Conservation (phyloP, 2,888 invertebrate species). For the Diadromus collaris region DNA sequence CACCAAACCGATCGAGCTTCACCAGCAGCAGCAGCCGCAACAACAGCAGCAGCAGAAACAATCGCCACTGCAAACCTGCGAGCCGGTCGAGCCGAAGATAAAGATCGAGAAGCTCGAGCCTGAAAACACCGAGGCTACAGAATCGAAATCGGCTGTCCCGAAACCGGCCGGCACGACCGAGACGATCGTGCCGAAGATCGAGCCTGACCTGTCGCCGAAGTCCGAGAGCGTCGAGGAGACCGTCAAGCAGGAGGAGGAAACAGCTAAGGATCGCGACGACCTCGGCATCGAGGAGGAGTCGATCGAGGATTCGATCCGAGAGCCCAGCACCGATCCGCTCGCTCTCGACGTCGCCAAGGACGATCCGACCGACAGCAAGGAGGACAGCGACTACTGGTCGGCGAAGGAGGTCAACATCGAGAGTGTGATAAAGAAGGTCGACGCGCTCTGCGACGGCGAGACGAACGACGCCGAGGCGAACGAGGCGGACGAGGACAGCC, state of each 20-base stretch:
- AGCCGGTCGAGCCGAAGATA: slow-evolving; percentile 62
- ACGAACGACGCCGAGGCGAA: slow-evolving; percentile 79
- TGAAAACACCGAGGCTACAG: slow-evolving; percentile 29
- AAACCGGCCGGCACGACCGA: slow-evolving; percentile 42
- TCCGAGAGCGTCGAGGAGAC: slow-evolving; percentile 68
- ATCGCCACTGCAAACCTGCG: slow-evolving; percentile 22
- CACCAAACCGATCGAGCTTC: slow-evolving; percentile 45
- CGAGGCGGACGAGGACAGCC: slow-evolving; percentile 74
- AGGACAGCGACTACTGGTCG: slow-evolving; percentile 90
- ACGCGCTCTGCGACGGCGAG: slow-evolving; percentile 83
- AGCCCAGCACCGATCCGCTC: slow-evolving; percentile 72
- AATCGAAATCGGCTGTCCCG: slow-evolving; percentile 3
- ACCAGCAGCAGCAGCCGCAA: slow-evolving; percentile 24
- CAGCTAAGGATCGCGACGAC: slow-evolving; percentile 65
- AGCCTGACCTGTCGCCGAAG: slow-evolving; percentile 63
- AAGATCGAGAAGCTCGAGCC: slow-evolving; percentile 63
- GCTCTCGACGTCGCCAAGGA: slow-evolving; percentile 78
- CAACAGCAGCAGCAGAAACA: slow-evolving; percentile 23
- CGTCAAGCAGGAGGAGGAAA: slow-evolving; percentile 68
- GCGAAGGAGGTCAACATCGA: slow-evolving; percentile 91
- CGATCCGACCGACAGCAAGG: slow-evolving; percentile 81
- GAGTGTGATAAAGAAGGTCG: slow-evolving; percentile 90
- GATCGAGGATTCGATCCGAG: slow-evolving; percentile 70
- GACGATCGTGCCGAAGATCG: slow-evolving; percentile 62
- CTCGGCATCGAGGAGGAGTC: slow-evolving; percentile 71